These are phyloP conservation scores for Dynastes hyllus DNA, from an alignment of 2,888 invertebrate species.

Conservation along the genomic window DNA sequence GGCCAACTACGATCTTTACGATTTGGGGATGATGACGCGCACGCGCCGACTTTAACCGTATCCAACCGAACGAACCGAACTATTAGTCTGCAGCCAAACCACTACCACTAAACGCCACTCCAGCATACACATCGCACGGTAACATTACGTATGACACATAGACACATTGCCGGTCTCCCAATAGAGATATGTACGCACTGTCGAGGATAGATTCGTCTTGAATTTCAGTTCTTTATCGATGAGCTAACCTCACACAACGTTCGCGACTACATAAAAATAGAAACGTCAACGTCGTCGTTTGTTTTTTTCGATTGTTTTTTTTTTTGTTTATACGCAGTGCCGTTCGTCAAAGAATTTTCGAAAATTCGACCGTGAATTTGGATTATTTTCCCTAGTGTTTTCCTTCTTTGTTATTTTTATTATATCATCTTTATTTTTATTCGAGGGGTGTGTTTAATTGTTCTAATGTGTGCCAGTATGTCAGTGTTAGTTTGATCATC, in stretches of 20 bases:
- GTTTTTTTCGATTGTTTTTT: constrained; percentile 1
- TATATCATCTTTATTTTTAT: constrained; percentile 8
- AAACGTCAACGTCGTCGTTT: constrained; percentile 19
- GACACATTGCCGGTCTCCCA: constrained; percentile 14
- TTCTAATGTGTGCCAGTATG: constrained; percentile 27
- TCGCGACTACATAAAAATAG: constrained; percentile 30
- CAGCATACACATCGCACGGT: constrained; percentile 35
- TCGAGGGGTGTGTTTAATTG: constrained; percentile 30
- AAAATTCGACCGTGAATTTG: neutral
- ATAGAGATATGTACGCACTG: constrained; percentile 3
- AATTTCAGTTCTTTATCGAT: constrained; percentile 26
- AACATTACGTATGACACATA: constrained; percentile 31
- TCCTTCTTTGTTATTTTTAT: neutral
- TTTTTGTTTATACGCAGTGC: constrained; percentile 26
- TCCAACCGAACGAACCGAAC: constrained; percentile 48
- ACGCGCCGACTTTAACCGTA: constrained; percentile 44
- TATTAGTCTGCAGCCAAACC: constrained; percentile 55
- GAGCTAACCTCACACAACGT: constrained; percentile 35
- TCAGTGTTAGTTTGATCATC: constrained; percentile 30
- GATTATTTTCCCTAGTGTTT: constrained; percentile 1
- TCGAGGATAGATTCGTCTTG: constrained; percentile 32
- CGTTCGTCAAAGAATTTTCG: constrained; percentile 25
- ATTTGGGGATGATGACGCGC: constrained; percentile 56
- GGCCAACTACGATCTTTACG: constrained; percentile 55
- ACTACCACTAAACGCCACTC: constrained; percentile 44